These are phyloP conservation scores for Chorisops tibialis DNA, from an alignment of 2,888 invertebrate species.

Conservation along the genomic window DNA sequence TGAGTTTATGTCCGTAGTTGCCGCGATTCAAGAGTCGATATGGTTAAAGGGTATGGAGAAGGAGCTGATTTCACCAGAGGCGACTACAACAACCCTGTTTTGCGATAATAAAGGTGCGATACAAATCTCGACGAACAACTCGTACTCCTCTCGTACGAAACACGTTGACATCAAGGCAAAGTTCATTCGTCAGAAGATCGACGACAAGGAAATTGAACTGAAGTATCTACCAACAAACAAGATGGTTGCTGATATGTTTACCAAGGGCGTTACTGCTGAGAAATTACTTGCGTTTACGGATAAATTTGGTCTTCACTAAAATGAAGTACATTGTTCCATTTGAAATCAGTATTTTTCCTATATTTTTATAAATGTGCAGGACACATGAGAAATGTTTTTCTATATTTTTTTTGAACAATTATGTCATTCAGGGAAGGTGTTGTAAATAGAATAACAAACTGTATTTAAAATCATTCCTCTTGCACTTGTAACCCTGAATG, in stretches of 20 bases:
- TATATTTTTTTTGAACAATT: too few relatives aligned
- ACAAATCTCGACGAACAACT: background rate
- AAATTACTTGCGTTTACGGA: too few relatives aligned
- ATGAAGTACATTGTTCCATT: too few relatives aligned
- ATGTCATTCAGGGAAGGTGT: too few relatives aligned
- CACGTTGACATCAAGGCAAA: background rate
- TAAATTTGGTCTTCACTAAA: too few relatives aligned
- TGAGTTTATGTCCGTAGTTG: background rate
- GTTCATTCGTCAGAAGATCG: background rate
- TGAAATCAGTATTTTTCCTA: too few relatives aligned
- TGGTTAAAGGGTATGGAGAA: background rate
- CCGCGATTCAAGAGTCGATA: background rate
- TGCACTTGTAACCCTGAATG: too few relatives aligned
- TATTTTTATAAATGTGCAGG: too few relatives aligned
- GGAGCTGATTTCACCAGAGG: background rate
- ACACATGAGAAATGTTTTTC: too few relatives aligned
- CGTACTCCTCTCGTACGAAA: background rate
- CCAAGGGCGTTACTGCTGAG: too few relatives aligned
- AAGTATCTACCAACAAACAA: background rate
- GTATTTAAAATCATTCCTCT: too few relatives aligned
- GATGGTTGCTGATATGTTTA: background rate
- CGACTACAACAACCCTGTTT: background rate
- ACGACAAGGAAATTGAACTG: background rate
- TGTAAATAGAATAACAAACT: too few relatives aligned
- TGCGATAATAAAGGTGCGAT: background rate